A percentile compares a stretch with the other conserved stretches of the same genome.
These are phyloP conservation scores for Ennomos erosarius DNA, from an alignment of 2,888 invertebrate genomes.

Conservation along the genomic window DNA sequence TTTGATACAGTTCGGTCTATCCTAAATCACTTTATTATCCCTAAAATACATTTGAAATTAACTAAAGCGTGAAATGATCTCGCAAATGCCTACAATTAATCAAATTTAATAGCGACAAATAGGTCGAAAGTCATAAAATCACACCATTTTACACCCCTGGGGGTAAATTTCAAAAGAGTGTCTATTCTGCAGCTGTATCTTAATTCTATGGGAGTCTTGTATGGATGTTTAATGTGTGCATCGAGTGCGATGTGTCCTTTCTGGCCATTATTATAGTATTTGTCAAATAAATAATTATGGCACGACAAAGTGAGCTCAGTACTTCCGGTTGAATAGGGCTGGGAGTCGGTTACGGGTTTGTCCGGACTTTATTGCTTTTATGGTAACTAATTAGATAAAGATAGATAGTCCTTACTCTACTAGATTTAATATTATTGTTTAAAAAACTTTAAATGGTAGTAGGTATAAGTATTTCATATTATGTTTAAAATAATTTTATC, in stretches of 20 bases:
- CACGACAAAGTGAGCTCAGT: slow-evolving; percentile 56
- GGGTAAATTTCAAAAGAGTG: slow-evolving; percentile 14
- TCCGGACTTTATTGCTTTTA: neutral
- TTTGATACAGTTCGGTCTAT: slow-evolving; percentile 2
- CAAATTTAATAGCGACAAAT: slow-evolving; percentile 31
- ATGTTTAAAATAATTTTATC: too few species aligned
- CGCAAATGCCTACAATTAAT: slow-evolving; percentile 29
- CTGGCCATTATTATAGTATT: slow-evolving; percentile 80
- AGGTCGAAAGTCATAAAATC: slow-evolving; percentile 21
- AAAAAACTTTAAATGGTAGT: too few species aligned
- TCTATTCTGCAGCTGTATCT: slow-evolving; percentile 51
- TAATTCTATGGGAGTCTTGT: slow-evolving; percentile 64
- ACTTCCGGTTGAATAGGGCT: slow-evolving; percentile 55
- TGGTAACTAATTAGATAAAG: neutral
- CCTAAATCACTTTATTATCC: slow-evolving; percentile 8
- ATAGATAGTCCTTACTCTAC: too few species aligned
- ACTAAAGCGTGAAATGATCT: slow-evolving; percentile 25
- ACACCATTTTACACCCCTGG: slow-evolving; percentile 12
- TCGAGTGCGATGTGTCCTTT: slow-evolving; percentile 57
- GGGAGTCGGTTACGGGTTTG: slow-evolving; percentile 6
- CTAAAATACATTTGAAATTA: slow-evolving; percentile 15
- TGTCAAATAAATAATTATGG: slow-evolving; percentile 74
- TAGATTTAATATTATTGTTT: too few species aligned
- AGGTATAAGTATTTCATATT: too few species aligned
- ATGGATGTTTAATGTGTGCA: slow-evolving; percentile 66